Percentiles rank a stretch among this genome's conserved stretches.
These are phyloP conservation scores for Platycnemis pennipes DNA, from an alignment of 2,888 invertebrate species.

Conservation along the genomic window DNA sequence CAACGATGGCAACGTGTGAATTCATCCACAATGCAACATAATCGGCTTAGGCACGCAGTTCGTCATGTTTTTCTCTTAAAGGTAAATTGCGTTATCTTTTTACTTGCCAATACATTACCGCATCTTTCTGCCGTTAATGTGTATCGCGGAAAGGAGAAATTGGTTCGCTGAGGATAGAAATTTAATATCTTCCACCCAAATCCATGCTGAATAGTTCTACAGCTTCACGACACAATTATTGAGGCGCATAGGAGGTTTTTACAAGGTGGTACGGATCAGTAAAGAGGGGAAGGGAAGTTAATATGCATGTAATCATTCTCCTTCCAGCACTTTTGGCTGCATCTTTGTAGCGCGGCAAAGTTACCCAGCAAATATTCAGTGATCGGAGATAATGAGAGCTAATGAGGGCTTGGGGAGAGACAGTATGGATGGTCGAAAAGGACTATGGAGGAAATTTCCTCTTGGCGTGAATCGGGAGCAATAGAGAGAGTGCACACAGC, in stretches of 20 bases:
- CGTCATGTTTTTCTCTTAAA: neutral
- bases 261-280: neutral
- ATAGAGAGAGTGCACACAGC: neutral
- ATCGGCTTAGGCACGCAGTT: neutral
- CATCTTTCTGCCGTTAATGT: neutral
- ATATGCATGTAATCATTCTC: neutral
- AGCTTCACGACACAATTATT: neutral
- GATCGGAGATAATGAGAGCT: neutral
- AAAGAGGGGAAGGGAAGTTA: neutral
- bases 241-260: neutral
- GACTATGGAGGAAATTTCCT: neutral
- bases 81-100: neutral
- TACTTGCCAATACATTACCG: neutral
- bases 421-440: neutral
- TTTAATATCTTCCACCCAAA: neutral
- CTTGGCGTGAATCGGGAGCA: neutral
- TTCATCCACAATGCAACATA: neutral
- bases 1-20: neutral
- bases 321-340: neutral
- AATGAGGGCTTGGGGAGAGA: neutral
- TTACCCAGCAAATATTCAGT: neutral
- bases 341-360: neutral
- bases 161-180: neutral
- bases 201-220: neutral
- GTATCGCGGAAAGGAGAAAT: neutral